These are phyloP conservation scores for Calephelis virginiensis DNA, from an alignment of 1,140 invertebrate genomes.

Conservation along the genomic window DNA sequence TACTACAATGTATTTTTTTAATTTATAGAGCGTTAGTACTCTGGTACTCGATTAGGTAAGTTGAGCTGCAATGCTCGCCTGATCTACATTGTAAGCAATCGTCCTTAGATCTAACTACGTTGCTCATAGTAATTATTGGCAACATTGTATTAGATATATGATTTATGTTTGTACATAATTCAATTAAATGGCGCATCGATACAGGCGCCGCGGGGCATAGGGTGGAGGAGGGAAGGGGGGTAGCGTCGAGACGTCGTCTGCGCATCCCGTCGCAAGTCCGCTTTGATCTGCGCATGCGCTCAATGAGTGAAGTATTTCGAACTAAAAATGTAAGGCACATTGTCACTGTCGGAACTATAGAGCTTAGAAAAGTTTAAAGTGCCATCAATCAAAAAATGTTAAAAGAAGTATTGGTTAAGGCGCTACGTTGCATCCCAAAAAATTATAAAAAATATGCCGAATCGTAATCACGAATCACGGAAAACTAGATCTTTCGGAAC, in stretches of 20 bases:
- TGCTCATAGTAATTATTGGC: not conserved
- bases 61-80: too few relatives aligned
- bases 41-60: too few relatives aligned
- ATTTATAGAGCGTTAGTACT: too few relatives aligned
- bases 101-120: not conserved
- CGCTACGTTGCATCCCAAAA: not conserved
- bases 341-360: slow-evolving; percentile 1
- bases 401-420: not conserved
- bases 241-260: slow-evolving; percentile 54
- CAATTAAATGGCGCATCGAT: slow-evolving; percentile 19
- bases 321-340: slow-evolving; percentile 18
- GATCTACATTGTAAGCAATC: too few relatives aligned
- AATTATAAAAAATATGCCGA: too few relatives aligned
- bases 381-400: not conserved
- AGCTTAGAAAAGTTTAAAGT: not conserved
- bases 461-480: too few relatives aligned
- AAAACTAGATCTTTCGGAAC: too few relatives aligned
- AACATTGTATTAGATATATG: slow-evolving; percentile 8
- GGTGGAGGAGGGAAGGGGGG: slow-evolving; percentile 11
- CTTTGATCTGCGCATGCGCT: slow-evolving; percentile 37
- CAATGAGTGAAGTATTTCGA: slow-evolving; percentile 17
- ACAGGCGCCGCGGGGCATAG: slow-evolving; percentile 16
- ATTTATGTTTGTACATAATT: slow-evolving; percentile 8
- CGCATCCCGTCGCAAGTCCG: slow-evolving; percentile 47
- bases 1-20: too few relatives aligned